A percentile compares a stretch with the other conserved stretches of the same genome.
phyloP scores from a whole-genome alignment of 2,888 invertebrate species.

The Dynastes tityus region DNA sequence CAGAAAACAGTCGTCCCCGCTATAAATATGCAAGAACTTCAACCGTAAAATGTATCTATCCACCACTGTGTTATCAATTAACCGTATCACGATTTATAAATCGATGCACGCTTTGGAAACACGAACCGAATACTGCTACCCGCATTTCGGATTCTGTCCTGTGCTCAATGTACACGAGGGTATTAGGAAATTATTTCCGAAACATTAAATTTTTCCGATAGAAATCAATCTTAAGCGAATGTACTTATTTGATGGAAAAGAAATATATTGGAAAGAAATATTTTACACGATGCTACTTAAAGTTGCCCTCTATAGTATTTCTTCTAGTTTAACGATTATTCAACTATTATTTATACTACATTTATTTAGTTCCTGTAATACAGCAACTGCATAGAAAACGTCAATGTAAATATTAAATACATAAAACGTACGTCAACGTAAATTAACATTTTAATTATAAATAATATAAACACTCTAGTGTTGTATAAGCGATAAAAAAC shows the following conservation, averaged over 20 bases:
- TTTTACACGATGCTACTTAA: background rate
- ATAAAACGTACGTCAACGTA: too few relatives aligned
- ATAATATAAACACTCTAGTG: too few relatives aligned
- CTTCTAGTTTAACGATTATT: too few relatives aligned
- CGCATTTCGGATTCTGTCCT: conserved; percentile 9
- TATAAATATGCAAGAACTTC: conserved; percentile 13
- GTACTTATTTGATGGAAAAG: background rate
- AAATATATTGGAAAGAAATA: background rate
- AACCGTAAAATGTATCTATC: conserved; percentile 19
- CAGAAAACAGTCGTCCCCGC: background rate
- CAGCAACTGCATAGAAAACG: too few relatives aligned
- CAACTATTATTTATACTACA: too few relatives aligned
- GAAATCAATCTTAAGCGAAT: background rate
- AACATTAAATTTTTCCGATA: conserved; percentile 10
- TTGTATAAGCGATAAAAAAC: too few relatives aligned
- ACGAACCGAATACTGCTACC: background rate
- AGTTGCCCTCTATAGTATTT: too few relatives aligned
- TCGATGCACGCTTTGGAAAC: conserved; percentile 6
- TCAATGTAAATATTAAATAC: too few relatives aligned
- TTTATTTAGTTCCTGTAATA: too few relatives aligned
- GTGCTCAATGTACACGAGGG: background rate
- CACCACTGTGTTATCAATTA: conserved; percentile 16
- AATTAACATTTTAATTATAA: too few relatives aligned
- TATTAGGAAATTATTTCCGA: conserved; percentile 16
- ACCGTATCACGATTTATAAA: conserved; percentile 15